A percentile compares a stretch with the other conserved stretches of the same genome.
Evolutionary conservation across 2,113 vertebrate species (phyloP).

Genomic region (Heterotis niloticus): DNA sequence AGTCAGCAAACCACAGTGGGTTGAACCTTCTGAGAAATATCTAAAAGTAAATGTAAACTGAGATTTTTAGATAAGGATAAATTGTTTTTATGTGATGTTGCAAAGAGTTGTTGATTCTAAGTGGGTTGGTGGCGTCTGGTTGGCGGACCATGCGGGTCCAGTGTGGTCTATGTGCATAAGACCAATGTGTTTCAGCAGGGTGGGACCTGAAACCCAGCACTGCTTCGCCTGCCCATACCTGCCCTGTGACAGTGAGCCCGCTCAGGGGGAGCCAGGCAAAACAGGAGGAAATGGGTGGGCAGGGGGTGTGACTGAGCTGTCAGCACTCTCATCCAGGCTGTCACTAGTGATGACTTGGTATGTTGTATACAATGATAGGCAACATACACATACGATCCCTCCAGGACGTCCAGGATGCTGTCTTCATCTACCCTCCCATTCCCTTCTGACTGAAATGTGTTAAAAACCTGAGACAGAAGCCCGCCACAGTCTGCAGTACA

Average conservation of each 20-base stretch:
- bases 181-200: not conserved
- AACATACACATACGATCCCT: not conserved
- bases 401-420: not conserved
- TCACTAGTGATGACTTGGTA: too few relatives aligned
- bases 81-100: not conserved
- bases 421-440: not conserved
- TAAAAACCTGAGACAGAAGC: not conserved
- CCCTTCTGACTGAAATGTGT: not conserved
- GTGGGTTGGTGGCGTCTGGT: not conserved
- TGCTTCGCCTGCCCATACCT: not conserved
- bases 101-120: not conserved
- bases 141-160: not conserved
- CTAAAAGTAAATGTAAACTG: too few relatives aligned
- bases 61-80: not conserved
- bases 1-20: too few relatives aligned
- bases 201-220: not conserved
- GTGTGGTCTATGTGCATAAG: not conserved
- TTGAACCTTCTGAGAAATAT: too few relatives aligned
- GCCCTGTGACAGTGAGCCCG: not conserved
- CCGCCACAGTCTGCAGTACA: not conserved
- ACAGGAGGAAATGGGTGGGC: too few relatives aligned
- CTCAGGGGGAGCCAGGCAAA: not conserved
- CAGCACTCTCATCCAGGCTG: too few relatives aligned
- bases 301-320: not conserved
- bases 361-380: not conserved